Percentiles rank a stretch among this genome's conserved stretches.
These are phyloP conservation scores for Cyprinus carpio DNA, from an alignment of 2,113 vertebrate genomes.

Conservation along the genomic window DNA sequence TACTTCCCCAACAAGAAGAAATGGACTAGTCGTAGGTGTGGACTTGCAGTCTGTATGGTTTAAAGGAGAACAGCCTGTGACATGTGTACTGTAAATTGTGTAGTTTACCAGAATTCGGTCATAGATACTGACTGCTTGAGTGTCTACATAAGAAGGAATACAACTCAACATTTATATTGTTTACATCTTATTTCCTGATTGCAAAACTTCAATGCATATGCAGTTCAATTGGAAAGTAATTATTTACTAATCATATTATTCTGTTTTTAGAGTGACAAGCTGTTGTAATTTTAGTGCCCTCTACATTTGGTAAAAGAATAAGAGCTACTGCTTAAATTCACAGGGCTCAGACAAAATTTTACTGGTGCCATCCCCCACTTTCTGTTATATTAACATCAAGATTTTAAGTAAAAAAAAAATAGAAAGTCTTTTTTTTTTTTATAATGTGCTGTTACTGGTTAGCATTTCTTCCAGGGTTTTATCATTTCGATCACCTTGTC, in stretches of 20 bases:
- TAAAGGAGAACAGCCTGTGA: background rate
- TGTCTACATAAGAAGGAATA: background rate
- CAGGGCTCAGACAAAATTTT: background rate
- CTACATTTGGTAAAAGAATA: background rate
- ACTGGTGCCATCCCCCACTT: background rate
- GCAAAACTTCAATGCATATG: background rate
- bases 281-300: background rate
- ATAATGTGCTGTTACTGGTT: background rate
- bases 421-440: background rate
- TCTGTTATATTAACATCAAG: background rate
- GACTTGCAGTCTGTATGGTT: background rate
- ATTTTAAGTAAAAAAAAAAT: background rate
- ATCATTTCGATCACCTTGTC: background rate
- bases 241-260: background rate
- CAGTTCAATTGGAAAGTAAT: background rate
- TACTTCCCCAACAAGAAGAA: constrained; percentile 1
- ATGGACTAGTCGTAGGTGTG: constrained; percentile 4
- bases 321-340: background rate
- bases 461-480: background rate
- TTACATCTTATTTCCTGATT: background rate
- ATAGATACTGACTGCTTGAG: background rate
- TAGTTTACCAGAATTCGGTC: background rate
- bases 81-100: background rate
- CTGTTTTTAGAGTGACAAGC: background rate
- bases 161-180: background rate